Conservation (phyloP, 2,113 vertebrate species). For the Cygnus buccinator region DNA sequence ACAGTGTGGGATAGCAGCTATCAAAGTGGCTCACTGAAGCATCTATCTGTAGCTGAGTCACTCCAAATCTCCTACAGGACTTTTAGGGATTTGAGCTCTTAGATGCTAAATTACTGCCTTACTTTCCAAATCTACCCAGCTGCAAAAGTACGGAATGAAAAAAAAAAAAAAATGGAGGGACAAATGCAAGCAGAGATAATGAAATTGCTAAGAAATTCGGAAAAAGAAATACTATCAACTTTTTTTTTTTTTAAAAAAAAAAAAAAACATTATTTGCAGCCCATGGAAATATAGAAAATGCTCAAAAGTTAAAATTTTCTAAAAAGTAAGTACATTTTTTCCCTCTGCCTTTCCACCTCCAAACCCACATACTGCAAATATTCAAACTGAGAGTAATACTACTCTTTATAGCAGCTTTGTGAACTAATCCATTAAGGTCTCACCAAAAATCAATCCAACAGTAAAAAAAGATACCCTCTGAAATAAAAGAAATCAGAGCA, state of each 20-base stretch:
- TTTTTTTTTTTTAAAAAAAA: too few species aligned
- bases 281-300: background rate
- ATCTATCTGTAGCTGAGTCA: background rate
- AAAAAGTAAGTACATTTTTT: accelerated
- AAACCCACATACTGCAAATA: background rate
- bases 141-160: background rate
- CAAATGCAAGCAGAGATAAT: background rate
- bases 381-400: background rate
- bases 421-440: background rate
- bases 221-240: accelerated
- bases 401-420: background rate
- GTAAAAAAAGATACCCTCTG: accelerated
- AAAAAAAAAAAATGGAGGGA: accelerated
- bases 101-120: background rate
- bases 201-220: background rate
- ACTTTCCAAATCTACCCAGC: background rate
- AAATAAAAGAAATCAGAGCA: background rate
- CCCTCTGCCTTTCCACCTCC: background rate
- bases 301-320: background rate
- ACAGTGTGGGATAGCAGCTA: background rate
- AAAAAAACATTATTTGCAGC: background rate
- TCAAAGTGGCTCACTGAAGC: background rate
- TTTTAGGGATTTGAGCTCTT: background rate
- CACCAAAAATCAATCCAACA: background rate
- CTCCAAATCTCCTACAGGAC: background rate